phyloP scores from a whole-genome alignment of 2,113 vertebrate species.

The Elgaria multicarinata region DNA sequence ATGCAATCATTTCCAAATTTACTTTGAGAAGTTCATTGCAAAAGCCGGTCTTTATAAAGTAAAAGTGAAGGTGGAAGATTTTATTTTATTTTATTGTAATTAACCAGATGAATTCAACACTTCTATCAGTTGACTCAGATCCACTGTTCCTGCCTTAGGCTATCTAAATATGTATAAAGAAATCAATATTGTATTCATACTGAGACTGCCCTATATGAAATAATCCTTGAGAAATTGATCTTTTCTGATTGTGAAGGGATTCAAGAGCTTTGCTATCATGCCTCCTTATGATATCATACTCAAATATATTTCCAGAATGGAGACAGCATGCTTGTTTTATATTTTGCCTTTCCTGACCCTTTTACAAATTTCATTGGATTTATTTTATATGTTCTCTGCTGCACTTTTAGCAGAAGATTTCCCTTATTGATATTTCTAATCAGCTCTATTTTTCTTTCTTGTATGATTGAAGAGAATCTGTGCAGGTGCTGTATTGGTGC shows the following conservation, averaged over 20 bases:
- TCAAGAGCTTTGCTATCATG: constrained; percentile 37
- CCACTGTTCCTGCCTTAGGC: constrained; percentile 21
- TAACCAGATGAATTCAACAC: constrained; percentile 21
- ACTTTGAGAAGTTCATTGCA: background rate
- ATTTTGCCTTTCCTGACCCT: constrained; percentile 5
- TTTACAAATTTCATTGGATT: background rate
- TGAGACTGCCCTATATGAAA: constrained; percentile 48
- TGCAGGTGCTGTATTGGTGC: background rate
- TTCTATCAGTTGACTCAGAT: background rate
- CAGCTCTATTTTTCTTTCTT: background rate
- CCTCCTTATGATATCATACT: constrained; percentile 35
- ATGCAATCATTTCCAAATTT: constrained; percentile 14
- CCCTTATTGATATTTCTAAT: background rate
- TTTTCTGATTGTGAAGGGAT: constrained; percentile 36
- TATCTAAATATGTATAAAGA: constrained; percentile 46
- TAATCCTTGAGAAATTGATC: constrained; percentile 48
- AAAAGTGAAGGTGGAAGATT: background rate
- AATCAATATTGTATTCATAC: constrained; percentile 52
- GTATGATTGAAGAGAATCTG: background rate
- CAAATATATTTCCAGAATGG: constrained; percentile 50
- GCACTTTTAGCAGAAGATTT: constrained; percentile 4
- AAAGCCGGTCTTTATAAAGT: constrained; percentile 15
- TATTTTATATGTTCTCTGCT: background rate
- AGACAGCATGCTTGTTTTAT: constrained; percentile 18
- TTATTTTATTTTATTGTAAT: constrained; percentile 23